phyloP scores from a whole-genome alignment of 2,113 vertebrate species.

The Dissostichus mawsoni region DNA sequence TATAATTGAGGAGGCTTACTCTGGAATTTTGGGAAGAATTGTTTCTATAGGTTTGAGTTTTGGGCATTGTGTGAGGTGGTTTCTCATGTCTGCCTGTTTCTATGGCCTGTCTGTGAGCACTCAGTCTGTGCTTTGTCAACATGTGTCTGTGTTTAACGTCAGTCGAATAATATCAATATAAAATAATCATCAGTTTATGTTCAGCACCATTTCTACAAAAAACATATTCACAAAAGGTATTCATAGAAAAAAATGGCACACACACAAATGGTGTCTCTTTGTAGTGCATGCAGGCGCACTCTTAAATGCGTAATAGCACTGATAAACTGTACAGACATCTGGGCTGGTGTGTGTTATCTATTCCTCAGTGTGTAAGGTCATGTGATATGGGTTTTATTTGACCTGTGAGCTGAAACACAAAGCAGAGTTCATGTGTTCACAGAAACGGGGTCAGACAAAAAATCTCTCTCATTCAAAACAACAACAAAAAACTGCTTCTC shows the following conservation, averaged over 20 bases:
- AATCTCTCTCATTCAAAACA: constrained; percentile 48
- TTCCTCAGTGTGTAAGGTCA: constrained; percentile 59
- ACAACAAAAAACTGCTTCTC: constrained; percentile 64
- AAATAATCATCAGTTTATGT: too few relatives aligned
- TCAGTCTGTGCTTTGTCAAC: too few relatives aligned
- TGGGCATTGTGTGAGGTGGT: too few relatives aligned
- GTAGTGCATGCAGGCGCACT: constrained; percentile 15
- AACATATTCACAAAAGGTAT: not conserved
- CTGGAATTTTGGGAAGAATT: too few relatives aligned
- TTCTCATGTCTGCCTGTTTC: too few relatives aligned
- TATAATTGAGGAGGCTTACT: too few relatives aligned
- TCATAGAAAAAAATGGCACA: not conserved
- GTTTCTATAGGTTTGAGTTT: too few relatives aligned
- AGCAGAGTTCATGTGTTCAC: constrained; percentile 64
- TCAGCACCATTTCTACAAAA: too few relatives aligned
- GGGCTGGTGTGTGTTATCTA: constrained; percentile 35
- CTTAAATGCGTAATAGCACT: constrained; percentile 38
- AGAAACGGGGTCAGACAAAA: constrained; percentile 68
- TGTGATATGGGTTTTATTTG: constrained; percentile 2
- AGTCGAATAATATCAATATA: too few relatives aligned
- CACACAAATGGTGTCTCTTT: constrained; percentile 19
- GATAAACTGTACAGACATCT: constrained; percentile 26
- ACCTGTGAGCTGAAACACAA: constrained; percentile 53
- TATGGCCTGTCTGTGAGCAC: too few relatives aligned
- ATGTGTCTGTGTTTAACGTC: too few relatives aligned